Percentiles rank a stretch among this genome's conserved stretches.
Evolutionary conservation across 2,797 vertebrate genomes (phyloP).

Genomic region (Pseudocheirus occidentalis): DNA sequence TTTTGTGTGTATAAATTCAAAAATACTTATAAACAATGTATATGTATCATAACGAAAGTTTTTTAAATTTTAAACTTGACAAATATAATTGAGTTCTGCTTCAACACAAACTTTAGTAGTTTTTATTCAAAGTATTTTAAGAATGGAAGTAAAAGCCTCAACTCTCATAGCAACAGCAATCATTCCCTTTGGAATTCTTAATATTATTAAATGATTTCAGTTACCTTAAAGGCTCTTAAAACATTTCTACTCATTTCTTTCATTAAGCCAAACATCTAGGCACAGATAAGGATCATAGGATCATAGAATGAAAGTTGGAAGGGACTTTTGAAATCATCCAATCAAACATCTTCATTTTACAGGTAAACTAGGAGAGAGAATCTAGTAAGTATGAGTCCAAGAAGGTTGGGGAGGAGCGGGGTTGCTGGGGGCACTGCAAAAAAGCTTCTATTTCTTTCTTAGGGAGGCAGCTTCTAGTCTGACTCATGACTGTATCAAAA

Average conservation of each 20-base stretch:
- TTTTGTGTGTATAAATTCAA: neutral
- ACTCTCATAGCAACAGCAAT: neutral
- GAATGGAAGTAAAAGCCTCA: neutral
- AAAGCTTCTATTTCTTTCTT: constrained; percentile 54
- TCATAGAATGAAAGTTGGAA: neutral
- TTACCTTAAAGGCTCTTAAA: neutral
- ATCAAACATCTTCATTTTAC: neutral
- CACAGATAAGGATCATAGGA: neutral
- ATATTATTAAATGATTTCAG: neutral
- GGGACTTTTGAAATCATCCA: neutral
- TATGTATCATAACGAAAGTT: neutral
- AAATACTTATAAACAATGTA: neutral
- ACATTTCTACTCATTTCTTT: neutral
- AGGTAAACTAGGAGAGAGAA: neutral
- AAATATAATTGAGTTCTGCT: neutral
- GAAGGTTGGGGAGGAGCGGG: neutral
- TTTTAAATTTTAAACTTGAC: neutral
- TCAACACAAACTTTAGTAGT: neutral
- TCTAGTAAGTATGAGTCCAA: neutral
- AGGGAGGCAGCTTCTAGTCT: constrained; percentile 62
- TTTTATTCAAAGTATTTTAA: neutral
- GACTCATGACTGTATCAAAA: constrained; percentile 71
- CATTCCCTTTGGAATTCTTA: no score
- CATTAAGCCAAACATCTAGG: neutral
- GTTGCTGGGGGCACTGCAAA: neutral